Conservation (phyloP, 2,888 invertebrate genomes). For the Parochlus steinenii region DNA sequence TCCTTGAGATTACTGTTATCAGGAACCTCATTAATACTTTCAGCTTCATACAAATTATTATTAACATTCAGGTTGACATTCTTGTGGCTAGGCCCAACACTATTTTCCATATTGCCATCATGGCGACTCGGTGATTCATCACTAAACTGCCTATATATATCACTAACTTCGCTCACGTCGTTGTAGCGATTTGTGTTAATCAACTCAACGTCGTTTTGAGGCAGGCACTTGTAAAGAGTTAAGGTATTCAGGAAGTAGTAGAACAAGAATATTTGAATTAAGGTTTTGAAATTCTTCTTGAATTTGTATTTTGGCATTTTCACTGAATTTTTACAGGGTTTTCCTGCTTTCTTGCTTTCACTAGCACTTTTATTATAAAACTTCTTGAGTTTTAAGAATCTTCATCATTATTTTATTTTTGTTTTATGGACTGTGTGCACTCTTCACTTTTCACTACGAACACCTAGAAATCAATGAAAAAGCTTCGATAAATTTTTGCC, state of each 20-base stretch:
- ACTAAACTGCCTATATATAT: not conserved
- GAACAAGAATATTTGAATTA: slow-evolving; percentile 5
- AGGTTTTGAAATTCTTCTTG: slow-evolving; percentile 3
- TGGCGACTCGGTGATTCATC: not conserved
- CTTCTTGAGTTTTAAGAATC: too few relatives aligned
- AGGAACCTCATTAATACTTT: not conserved
- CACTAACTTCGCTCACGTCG: slow-evolving; percentile 10
- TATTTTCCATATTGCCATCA: slow-evolving; percentile 4
- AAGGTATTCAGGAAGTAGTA: slow-evolving; percentile 8
- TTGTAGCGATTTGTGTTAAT: slow-evolving; percentile 1
- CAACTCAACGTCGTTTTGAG: slow-evolving; percentile 7
- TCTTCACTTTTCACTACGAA: too few relatives aligned
- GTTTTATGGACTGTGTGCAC: too few relatives aligned
- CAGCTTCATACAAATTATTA: slow-evolving; percentile 9
- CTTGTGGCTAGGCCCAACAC: too few relatives aligned
- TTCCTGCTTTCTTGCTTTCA: slow-evolving; percentile 1
- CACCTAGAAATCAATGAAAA: too few relatives aligned
- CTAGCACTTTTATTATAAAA: too few relatives aligned
- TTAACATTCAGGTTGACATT: slow-evolving; percentile 9
- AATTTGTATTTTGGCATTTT: slow-evolving; percentile 12
- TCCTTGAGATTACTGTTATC: not conserved
- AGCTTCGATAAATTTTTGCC: too few relatives aligned
- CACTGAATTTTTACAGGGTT: not conserved
- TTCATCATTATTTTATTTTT: too few relatives aligned
- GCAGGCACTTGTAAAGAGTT: slow-evolving; percentile 7